Base-by-base conservation (phyloP, 2,888 invertebrate species). In the Morpho helenor region DNA sequence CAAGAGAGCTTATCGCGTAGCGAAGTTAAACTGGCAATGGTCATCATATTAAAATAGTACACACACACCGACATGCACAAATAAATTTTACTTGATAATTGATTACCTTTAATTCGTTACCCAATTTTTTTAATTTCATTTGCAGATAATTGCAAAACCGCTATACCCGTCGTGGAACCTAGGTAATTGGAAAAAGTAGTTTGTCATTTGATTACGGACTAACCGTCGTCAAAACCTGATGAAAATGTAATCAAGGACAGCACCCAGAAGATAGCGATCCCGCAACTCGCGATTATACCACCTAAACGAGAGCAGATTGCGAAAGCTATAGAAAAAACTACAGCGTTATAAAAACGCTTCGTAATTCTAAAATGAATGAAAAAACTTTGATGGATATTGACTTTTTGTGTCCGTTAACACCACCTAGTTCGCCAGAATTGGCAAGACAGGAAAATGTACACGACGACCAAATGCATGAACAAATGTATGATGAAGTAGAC, bases 161-260 rank as follows among this genome's bases (percentile, higher is more conserved):
- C 60, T 0, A 59, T 89, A 0, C 67, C 91, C 0, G 92, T 94
- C 0, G 95, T 95, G 74, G 94, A 95, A 80, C 94, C 95, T 0
- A 82, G 71, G 43, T 74, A 94, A 62, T 74, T 96, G 39, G 94
- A 95, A 69, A 92, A 92, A 68, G 95, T 94, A 0, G 94, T 96
- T 51, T 87, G 94, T 9, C 92, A 94, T 67, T 80, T 96, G 23
- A 84, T 88, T 1, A 83, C 79, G 0, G 76, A 84, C 52, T 64
- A 87, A n/a, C 87, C 87, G 0, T 75, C 80, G 0, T 74, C 79
- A 0, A 55, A 66, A 3, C 50, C 71, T 0, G 65, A 69, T 0
- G 68, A 64, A 2, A 39, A 51, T 2, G 47, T 42, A 0, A 59
- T 53, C 0, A 53, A 52, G 0, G 8, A 56, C 6, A 22, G 41